Conservation (phyloP, 2,113 vertebrate genomes). For the Crocuta crocuta region DNA sequence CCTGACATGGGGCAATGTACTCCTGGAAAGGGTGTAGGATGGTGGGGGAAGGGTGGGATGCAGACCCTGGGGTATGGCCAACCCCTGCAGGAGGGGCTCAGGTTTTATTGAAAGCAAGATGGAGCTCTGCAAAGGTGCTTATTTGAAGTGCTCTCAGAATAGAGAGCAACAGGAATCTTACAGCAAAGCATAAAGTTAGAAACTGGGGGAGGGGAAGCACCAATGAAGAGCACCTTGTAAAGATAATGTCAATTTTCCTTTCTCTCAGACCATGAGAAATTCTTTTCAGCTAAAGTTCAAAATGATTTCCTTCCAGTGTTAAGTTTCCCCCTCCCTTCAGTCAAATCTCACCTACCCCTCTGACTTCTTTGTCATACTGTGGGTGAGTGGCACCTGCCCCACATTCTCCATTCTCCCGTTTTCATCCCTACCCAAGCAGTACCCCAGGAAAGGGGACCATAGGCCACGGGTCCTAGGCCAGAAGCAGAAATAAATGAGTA, state of each 20-base stretch:
- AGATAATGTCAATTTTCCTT: background rate
- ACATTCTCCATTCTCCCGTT: background rate
- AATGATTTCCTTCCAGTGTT: background rate
- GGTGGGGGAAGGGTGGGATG: too few relatives aligned
- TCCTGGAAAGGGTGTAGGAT: background rate
- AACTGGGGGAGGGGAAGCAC: background rate
- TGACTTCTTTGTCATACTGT: background rate
- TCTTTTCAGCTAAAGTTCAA: background rate
- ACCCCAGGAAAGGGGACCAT: background rate
- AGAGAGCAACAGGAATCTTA: background rate
- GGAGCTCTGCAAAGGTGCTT: background rate
- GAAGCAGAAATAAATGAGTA: background rate
- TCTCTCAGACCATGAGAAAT: background rate
- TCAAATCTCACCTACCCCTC: background rate
- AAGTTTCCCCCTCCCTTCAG: background rate
- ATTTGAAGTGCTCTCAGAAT: background rate
- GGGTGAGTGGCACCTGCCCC: background rate
- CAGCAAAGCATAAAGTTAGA: background rate
- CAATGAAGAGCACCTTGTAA: background rate
- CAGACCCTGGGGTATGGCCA: background rate
- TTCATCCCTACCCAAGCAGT: background rate
- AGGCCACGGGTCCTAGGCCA: background rate
- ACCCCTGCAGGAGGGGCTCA: background rate
- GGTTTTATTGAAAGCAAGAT: conserved; percentile 12
- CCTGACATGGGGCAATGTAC: background rate